phyloP scores from a whole-genome alignment of 1,140 invertebrate species.

The Diplogasteroides magnus region DNA sequence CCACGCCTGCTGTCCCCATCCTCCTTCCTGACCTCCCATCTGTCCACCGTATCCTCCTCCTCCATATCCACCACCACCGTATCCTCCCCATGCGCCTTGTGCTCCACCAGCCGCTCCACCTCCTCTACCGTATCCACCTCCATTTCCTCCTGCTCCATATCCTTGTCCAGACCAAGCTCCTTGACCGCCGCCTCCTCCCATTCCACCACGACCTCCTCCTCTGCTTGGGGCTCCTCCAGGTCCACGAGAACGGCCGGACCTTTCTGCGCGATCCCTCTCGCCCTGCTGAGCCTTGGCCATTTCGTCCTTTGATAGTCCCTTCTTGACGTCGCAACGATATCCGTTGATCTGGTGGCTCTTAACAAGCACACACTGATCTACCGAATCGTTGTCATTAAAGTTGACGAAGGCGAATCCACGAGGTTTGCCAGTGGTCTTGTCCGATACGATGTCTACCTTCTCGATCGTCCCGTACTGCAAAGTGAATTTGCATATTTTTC shows the following conservation, averaged over 20 bases:
- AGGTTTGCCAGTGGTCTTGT: constrained; percentile 74
- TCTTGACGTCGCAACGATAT: constrained; percentile 60
- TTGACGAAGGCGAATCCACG: constrained; percentile 88
- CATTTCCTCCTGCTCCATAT: constrained; percentile 10
- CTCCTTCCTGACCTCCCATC: constrained; percentile 1
- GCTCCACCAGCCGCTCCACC: constrained; percentile 16
- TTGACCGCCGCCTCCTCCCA: constrained; percentile 21
- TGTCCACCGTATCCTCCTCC: background rate
- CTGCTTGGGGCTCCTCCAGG: constrained; percentile 34
- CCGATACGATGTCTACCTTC: constrained; percentile 60
- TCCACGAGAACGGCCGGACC: constrained; percentile 36
- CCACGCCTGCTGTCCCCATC: constrained; percentile 6
- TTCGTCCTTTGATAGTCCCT: constrained; percentile 60
- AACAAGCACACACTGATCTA: constrained; percentile 77
- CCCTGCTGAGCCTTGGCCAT: constrained; percentile 52
- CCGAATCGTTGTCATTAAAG: constrained; percentile 91
- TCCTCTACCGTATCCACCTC: constrained; percentile 20
- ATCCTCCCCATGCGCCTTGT: constrained; percentile 16
- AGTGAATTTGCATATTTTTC: no score
- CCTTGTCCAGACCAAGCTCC: constrained; percentile 8
- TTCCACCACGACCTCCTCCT: constrained; percentile 12
- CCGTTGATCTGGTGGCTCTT: constrained; percentile 58
- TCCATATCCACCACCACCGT: background rate
- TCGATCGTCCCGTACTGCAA: constrained; percentile 79
- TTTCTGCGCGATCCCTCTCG: constrained; percentile 19